Base-by-base conservation (phyloP, 2,888 invertebrate genomes). In the Drosophila silvestris region DNA sequence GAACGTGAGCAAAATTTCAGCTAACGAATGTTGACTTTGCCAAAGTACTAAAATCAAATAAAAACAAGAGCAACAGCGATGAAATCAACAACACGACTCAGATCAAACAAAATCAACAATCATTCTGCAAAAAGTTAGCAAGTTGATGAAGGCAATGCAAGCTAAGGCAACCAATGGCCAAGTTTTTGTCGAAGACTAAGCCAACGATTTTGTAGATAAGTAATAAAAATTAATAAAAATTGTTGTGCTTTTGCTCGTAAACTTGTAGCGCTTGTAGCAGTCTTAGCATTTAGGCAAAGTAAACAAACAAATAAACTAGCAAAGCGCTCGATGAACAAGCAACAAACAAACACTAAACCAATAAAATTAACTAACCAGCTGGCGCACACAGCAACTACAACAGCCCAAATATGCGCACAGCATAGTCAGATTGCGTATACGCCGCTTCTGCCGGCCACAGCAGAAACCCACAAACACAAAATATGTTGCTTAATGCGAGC, bases 11-110 rank as follows among this genome's bases (percentile, higher is more conserved):
- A 77, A 85, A 85, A 82, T 87, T 89, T 89, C 70, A 74, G 82
- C 85, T 85, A 89, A 85, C 89, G 87, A 85, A 85, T 85, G 89
- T 87, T 89, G 89, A 85, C 89, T 87, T 84, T 87, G 62, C 70
- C 81, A 78, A 68, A 84, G 85, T 80, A 87, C 89, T 84, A 82
- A 85, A 89, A 89, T 84, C 85, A 89, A 89, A 85, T 89, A 82
- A 89, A 75, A 80, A 74, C 69, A 89, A 74, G 58, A 80, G 62
- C 62, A 65, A 67, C 74, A 79, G 64, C 71, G 67, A 62, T 44
- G 72, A 77, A 66, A 70, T 57, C 70, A 82, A 70, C 67, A 74
- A 51, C 69, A 53, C 26, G 26, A 61, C 68, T 44, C 41, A 88
- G 75, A 85, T 79, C 81, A 73, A 81, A 79, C 73, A 77, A 77